Evolutionary conservation across 2,113 vertebrate genomes (phyloP).

Genomic region (Pampusana beccarii): DNA sequence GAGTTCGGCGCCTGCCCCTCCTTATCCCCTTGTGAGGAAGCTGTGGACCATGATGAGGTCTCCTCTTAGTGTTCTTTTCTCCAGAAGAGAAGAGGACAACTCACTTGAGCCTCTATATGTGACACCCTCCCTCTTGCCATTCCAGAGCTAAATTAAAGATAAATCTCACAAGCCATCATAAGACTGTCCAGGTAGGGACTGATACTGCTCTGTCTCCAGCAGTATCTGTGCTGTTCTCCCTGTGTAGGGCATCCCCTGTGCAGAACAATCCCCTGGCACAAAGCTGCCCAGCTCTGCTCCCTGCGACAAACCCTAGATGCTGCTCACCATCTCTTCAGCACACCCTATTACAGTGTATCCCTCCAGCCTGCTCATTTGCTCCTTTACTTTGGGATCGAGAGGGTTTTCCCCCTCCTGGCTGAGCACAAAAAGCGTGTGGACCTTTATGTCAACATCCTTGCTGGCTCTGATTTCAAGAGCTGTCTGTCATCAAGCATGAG

Average conservation of each 20-base stretch:
- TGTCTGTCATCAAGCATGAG: conserved; percentile 57
- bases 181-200: not conserved
- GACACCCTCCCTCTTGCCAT: not conserved
- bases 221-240: not conserved
- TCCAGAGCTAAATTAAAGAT: not conserved
- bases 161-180: not conserved
- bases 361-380: not conserved
- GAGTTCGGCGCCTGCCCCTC: too few relatives aligned
- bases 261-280: not conserved
- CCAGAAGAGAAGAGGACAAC: not conserved
- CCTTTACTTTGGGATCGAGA: not conserved
- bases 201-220: not conserved
- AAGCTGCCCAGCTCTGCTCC: not conserved
- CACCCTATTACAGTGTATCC: not conserved
- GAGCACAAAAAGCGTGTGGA: not conserved
- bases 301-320: not conserved
- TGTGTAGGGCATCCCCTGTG: not conserved
- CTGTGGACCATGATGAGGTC: too few relatives aligned
- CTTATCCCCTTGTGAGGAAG: too few relatives aligned
- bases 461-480: conserved; percentile 42
- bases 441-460: conserved; percentile 19
- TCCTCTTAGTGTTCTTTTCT: too few relatives aligned
- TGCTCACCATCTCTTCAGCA: not conserved
- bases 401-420: not conserved
- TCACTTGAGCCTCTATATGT: not conserved